Conservation (phyloP, 2,888 invertebrate species). For the Leptarthrus brevirostris region DNA sequence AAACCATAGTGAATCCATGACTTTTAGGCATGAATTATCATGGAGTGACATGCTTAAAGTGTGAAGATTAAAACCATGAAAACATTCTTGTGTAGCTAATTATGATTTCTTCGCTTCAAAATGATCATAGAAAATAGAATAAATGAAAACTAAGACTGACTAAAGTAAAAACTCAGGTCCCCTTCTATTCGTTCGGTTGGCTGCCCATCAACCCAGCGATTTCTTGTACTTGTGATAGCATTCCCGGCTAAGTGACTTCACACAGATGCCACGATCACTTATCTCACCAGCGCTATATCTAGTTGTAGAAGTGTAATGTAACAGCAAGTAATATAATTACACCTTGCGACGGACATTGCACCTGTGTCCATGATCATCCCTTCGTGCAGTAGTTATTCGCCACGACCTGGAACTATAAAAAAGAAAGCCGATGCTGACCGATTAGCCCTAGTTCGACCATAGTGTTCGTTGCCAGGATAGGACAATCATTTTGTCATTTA, state of each 20-base stretch:
- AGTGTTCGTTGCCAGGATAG: neutral
- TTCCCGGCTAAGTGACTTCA: constrained; percentile 17
- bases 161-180: constrained; percentile 16
- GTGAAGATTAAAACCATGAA: constrained; percentile 13
- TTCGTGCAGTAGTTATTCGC: neutral
- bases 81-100: constrained; percentile 47
- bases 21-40: constrained; percentile 5
- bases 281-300: constrained; percentile 6
- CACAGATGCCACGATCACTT: constrained; percentile 16
- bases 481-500: constrained; percentile 25
- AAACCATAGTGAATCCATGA: constrained; percentile 10
- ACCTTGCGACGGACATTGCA: constrained; percentile 42
- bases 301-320: constrained; percentile 16
- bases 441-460: neutral
- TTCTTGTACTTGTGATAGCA: constrained; percentile 31
- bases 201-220: constrained; percentile 39
- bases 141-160: neutral
- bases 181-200: constrained; percentile 46
- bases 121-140: constrained; percentile 15
- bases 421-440: neutral
- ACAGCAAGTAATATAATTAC: constrained; percentile 34
- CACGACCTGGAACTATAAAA: too few relatives aligned
- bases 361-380: constrained; percentile 34
- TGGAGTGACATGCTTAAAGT: constrained; percentile 33
- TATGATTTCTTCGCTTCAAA: constrained; percentile 47